Evolutionary conservation across 1,140 invertebrate genomes (phyloP).

Genomic region (Drosophila nigrodunni): DNA sequence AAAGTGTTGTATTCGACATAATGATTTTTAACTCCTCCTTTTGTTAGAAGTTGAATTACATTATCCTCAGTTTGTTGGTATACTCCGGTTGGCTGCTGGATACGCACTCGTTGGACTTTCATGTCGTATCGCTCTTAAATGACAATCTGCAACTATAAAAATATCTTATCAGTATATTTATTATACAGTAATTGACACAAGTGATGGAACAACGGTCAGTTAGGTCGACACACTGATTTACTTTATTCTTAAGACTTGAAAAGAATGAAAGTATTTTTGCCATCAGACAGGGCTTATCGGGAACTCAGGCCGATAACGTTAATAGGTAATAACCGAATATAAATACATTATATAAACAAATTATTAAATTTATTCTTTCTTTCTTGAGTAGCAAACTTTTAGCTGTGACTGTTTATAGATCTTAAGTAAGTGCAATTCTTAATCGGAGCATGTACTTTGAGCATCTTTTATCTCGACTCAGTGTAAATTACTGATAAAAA

Average conservation of each 20-base stretch:
- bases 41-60: neutral
- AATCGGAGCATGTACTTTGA: slow-evolving; percentile 7
- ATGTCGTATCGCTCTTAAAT: slow-evolving; percentile 48
- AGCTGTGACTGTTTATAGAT: neutral
- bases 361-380: no score
- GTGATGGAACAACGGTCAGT: neutral
- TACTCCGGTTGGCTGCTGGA: slow-evolving; percentile 31
- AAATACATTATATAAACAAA: no score
- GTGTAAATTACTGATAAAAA: slow-evolving; percentile 6
- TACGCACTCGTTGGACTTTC: slow-evolving; percentile 28
- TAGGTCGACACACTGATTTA: no score
- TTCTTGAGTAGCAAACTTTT: neutral
- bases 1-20: slow-evolving; percentile 44
- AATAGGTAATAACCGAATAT: no score
- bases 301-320: no score
- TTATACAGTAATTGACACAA: neutral
- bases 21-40: neutral
- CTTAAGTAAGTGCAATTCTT: neutral
- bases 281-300: no score
- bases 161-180: slow-evolving; percentile 32
- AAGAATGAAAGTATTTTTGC: no score
- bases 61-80: neutral
- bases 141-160: slow-evolving; percentile 24
- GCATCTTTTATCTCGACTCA: slow-evolving; percentile 10
- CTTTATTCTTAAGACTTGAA: no score